phyloP scores from a whole-genome alignment of 1,140 invertebrate species.

The Calliopsis andreniformis region DNA sequence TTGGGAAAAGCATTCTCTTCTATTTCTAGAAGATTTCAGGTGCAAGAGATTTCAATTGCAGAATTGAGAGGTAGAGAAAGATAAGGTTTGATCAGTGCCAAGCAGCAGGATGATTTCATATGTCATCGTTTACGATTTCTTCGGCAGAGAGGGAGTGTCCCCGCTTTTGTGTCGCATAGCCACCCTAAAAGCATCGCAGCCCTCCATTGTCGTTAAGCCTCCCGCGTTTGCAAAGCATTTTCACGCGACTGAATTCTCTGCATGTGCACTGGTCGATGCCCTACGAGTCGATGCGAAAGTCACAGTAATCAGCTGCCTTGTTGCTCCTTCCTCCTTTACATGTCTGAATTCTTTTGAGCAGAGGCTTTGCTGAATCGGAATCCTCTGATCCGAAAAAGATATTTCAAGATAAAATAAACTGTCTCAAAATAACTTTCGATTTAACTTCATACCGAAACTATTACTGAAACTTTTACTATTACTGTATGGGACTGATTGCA shows the following conservation, averaged over 20 bases:
- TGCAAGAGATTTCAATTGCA: too few species aligned
- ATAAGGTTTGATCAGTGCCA: conserved; percentile 29
- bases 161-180: conserved; percentile 23
- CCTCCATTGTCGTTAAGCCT: conserved; percentile 23
- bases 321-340: neutral
- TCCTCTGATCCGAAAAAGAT: too few species aligned
- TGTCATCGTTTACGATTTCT: conserved; percentile 71
- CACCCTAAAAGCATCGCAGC: conserved; percentile 29
- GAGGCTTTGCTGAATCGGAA: too few species aligned
- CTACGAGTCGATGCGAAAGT: neutral
- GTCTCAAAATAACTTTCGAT: too few species aligned
- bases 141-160: conserved; percentile 57
- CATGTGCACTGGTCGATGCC: neutral
- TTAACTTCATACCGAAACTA: too few species aligned
- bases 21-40: too few species aligned
- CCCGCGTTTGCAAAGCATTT: neutral
- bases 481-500: neutral
- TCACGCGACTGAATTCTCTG: conserved; percentile 30
- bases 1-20: too few species aligned
- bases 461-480: too few species aligned
- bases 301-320: neutral
- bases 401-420: too few species aligned
- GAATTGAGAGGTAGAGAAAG: neutral
- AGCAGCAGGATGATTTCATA: conserved; percentile 51
- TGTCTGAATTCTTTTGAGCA: too few species aligned